These are phyloP conservation scores for Gallirallus australis DNA, from an alignment of 2,797 vertebrate genomes.

Conservation along the genomic window DNA sequence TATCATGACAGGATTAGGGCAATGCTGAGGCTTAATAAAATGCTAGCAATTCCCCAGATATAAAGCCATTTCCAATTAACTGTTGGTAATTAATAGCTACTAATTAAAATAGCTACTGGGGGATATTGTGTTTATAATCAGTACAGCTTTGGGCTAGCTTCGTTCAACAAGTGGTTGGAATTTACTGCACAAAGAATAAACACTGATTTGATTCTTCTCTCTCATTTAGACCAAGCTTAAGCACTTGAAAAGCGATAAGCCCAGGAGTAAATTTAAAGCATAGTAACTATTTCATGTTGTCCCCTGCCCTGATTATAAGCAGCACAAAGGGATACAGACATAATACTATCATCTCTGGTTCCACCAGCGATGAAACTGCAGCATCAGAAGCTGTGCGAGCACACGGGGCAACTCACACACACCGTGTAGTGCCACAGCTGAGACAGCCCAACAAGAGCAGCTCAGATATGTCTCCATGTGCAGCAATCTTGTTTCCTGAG, in stretches of 20 bases:
- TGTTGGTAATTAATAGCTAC: slow-evolving; percentile 19
- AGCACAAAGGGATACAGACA: neutral
- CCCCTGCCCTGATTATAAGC: neutral
- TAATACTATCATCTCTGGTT: neutral
- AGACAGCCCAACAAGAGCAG: neutral
- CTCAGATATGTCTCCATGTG: neutral
- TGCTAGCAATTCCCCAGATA: neutral
- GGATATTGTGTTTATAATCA: neutral
- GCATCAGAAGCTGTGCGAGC: accelerated
- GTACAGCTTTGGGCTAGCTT: neutral
- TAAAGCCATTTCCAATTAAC: slow-evolving; percentile 24
- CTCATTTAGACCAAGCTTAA: neutral
- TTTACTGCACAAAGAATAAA: neutral
- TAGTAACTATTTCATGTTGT: neutral
- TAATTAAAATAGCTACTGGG: neutral
- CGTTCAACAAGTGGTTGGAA: slow-evolving; percentile 12
- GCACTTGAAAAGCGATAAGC: neutral
- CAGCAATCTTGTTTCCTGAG: neutral
- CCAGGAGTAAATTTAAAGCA: neutral
- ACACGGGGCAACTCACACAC: accelerated
- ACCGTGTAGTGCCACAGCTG: accelerated
- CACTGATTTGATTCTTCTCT: neutral
- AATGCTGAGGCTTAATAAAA: neutral
- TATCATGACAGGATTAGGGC: neutral
- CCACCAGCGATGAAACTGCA: neutral